A percentile compares a stretch with the other conserved stretches of the same genome.
Conservation (phyloP, 2,888 invertebrate species). For the Eurytoma adleriae region DNA sequence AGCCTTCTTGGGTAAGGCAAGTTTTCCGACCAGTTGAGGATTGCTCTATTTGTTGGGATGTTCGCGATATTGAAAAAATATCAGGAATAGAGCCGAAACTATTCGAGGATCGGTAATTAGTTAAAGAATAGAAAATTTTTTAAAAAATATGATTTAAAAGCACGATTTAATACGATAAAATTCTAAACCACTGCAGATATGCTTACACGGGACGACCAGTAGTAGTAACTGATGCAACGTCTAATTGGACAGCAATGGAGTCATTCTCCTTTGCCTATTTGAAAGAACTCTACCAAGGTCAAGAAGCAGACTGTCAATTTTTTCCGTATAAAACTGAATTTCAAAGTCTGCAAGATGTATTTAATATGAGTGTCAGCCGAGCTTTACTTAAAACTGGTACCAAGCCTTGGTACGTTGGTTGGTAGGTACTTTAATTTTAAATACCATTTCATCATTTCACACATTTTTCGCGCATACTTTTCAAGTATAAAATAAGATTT, state of each 20-base stretch:
- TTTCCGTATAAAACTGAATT: slow-evolving; percentile 96
- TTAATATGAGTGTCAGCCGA: slow-evolving; percentile 86
- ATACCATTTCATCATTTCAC: background rate
- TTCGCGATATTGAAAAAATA: slow-evolving; percentile 82
- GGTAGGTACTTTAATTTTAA: slow-evolving; percentile 76
- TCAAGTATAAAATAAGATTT: background rate
- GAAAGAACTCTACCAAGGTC: slow-evolving; percentile 83
- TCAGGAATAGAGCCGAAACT: slow-evolving; percentile 81
- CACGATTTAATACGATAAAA: too few relatives aligned
- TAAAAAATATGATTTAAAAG: background rate
- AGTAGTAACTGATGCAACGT: slow-evolving; percentile 89
- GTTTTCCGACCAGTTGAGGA: slow-evolving; percentile 87
- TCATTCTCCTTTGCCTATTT: slow-evolving; percentile 91
- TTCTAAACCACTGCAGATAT: slow-evolving; percentile 71
- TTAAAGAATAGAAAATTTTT: background rate
- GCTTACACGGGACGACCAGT: slow-evolving; percentile 89
- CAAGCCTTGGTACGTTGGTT: slow-evolving; percentile 85
- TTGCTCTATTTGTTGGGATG: slow-evolving; percentile 86
- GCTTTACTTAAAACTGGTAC: slow-evolving; percentile 80
- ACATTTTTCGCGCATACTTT: too few relatives aligned
- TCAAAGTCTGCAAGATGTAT: slow-evolving; percentile 85
- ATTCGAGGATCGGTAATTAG: slow-evolving; percentile 83
- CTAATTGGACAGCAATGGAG: slow-evolving; percentile 87
- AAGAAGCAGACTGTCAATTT: slow-evolving; percentile 87
- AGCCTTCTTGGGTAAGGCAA: slow-evolving; percentile 66